These are phyloP conservation scores for Hafferia zeledoni DNA, from an alignment of 2,797 vertebrate species.

Conservation along the genomic window DNA sequence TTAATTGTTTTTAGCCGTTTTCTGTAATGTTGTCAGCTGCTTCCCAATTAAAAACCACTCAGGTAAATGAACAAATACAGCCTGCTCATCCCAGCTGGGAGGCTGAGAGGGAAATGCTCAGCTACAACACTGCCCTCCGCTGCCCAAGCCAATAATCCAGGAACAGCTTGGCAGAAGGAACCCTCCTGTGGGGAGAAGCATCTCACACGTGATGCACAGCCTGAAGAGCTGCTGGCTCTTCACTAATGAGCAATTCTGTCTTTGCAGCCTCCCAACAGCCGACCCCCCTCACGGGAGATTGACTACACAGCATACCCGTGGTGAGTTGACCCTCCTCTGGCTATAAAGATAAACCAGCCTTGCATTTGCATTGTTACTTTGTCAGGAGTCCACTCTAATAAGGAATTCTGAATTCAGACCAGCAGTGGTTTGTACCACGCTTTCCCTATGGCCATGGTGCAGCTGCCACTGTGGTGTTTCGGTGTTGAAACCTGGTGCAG, in stretches of 20 bases:
- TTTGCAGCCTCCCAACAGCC: constrained; percentile 82
- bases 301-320: constrained; percentile 93
- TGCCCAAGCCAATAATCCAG: background rate
- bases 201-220: rapidly evolving
- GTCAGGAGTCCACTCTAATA: rapidly evolving
- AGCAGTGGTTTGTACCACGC: rapidly evolving
- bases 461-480: rapidly evolving
- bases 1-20: background rate
- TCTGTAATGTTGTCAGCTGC: background rate
- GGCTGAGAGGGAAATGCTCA: background rate
- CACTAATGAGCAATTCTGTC: background rate
- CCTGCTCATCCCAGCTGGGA: background rate
- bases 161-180: background rate
- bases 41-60: background rate
- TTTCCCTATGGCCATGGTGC: rapidly evolving
- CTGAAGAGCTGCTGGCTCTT: background rate
- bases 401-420: rapidly evolving
- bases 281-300: constrained; percentile 86
- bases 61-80: background rate
- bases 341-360: rapidly evolving
- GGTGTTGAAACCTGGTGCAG: background rate
- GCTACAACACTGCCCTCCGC: background rate
- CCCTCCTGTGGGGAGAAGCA: background rate
- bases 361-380: rapidly evolving
- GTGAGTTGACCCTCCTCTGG: constrained; percentile 74